Base-by-base conservation (phyloP, 2,113 vertebrate species). In the Corythornis vintsioides region DNA sequence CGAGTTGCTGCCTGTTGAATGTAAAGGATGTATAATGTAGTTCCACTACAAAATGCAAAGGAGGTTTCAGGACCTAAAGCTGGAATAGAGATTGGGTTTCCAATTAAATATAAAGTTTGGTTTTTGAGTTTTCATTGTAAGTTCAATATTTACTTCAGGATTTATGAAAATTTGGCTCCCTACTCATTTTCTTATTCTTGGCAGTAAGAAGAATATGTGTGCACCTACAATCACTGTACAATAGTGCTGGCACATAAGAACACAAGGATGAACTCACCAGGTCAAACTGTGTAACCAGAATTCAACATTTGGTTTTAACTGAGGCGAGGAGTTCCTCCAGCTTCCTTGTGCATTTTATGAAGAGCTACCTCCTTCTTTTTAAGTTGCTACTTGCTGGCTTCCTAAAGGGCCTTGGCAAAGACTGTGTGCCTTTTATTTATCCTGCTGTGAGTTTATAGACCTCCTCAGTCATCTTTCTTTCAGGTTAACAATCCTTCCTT, bases 301-400 rank as follows among this genome's bases (percentile, higher is more conserved):
- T 67, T 33, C 57, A 77, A 73, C 73, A 84, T 84, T 77, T 92
- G 83, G 22, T 93, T 93, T 83, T 86, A 70, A 63, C 83, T 42
- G 69, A 86, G 42, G 16, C 0, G 0, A 77, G 64, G 91, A 70
- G 56, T 66, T 83, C 69, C 57, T 57, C 72, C 35, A 67, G 19
- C 52, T 82, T 93, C 48, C n/a, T 67, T 28, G 45, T 26, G 57
- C 65, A 22, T 83, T 95, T 88, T 71, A 55, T 82, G 81, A 78
- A 92, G 89, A 80, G 40, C 80, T 29, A 67, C 28, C 86, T 91
- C 59, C 63, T 91, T 61, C 63, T 74, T 86, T 53, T 71, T 92
- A 86, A 90, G 86, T 28, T 71, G 50, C 33, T 77, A 6, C 73
- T 94, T 86, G 45, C 42, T 83, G 42, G 19, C 65, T 88, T 93